phyloP scores from a whole-genome alignment of 1,140 invertebrate species.

The Heliconius melpomene region DNA sequence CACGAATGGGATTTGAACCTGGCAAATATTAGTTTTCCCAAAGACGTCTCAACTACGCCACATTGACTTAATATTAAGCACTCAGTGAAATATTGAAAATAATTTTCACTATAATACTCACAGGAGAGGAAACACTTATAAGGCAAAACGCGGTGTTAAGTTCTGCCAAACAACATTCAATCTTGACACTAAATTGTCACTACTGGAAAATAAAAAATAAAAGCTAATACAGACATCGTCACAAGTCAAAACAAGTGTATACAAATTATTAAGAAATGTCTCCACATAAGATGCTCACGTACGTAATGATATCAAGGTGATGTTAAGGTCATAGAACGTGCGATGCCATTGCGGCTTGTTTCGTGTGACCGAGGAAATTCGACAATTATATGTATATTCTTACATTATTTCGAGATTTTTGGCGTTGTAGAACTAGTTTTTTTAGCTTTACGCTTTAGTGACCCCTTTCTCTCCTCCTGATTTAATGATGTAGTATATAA shows the following conservation, averaged over 20 bases:
- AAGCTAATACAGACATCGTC: neutral
- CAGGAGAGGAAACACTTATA: neutral
- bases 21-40: too few relatives aligned
- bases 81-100: neutral
- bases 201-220: too few relatives aligned
- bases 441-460: too few relatives aligned
- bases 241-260: neutral
- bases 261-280: conserved; percentile 17
- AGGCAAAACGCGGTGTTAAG: neutral
- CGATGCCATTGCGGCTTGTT: neutral
- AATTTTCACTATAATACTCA: neutral
- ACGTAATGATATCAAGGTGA: conserved; percentile 15
- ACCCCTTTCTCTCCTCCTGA: too few relatives aligned
- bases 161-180: neutral
- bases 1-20: too few relatives aligned
- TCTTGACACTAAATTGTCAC: too few relatives aligned
- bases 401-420: neutral
- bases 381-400: neutral
- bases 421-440: neutral
- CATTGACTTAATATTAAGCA: too few relatives aligned
- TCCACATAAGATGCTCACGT: conserved; percentile 12
- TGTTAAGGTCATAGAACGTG: conserved; percentile 19
- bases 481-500: too few relatives aligned
- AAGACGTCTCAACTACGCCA: too few relatives aligned
- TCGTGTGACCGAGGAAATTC: conserved; percentile 5